Conservation (phyloP, 2,113 vertebrate genomes). For the Cheilinus undulatus region DNA sequence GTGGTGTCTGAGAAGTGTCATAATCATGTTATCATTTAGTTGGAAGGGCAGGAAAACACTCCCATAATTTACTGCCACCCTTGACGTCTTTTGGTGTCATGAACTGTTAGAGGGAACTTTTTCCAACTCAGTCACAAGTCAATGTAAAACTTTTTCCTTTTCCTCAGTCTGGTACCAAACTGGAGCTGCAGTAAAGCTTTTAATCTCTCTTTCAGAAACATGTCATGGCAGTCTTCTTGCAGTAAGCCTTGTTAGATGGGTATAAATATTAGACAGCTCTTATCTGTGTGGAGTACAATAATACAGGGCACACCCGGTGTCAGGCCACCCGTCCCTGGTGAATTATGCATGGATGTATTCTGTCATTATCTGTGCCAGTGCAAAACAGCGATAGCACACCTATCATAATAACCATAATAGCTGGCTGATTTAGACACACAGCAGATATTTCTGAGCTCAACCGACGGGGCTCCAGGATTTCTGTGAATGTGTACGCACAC, state of each 20-base stretch:
- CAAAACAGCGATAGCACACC: constrained; percentile 65
- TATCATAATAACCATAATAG: constrained; percentile 74
- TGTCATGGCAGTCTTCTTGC: constrained; percentile 42
- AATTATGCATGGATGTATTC: constrained; percentile 73
- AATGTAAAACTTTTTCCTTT: neutral
- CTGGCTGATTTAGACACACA: constrained; percentile 63
- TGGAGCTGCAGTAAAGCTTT: constrained; percentile 18
- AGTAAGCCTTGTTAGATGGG: constrained; percentile 50
- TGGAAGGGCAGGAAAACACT: too few species aligned
- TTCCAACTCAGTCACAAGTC: neutral
- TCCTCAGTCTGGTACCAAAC: neutral
- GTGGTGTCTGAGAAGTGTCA: too few species aligned
- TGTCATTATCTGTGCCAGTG: constrained; percentile 67
- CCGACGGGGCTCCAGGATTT: constrained; percentile 38
- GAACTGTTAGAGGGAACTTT: neutral
- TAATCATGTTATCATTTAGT: too few species aligned
- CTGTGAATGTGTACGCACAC: neutral
- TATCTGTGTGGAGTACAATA: constrained; percentile 53
- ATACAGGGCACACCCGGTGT: constrained; percentile 56
- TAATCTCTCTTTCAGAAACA: constrained; percentile 51
- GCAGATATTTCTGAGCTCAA: constrained; percentile 64
- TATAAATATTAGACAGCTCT: constrained; percentile 47
- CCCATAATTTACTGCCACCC: too few species aligned
- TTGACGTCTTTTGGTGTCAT: too few species aligned
- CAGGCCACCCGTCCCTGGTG: constrained; percentile 66